Evolutionary conservation across 1,140 invertebrate species (phyloP), one percentile per base, ranked within the genome.

Genomic region (Aricia agestis): DNA sequence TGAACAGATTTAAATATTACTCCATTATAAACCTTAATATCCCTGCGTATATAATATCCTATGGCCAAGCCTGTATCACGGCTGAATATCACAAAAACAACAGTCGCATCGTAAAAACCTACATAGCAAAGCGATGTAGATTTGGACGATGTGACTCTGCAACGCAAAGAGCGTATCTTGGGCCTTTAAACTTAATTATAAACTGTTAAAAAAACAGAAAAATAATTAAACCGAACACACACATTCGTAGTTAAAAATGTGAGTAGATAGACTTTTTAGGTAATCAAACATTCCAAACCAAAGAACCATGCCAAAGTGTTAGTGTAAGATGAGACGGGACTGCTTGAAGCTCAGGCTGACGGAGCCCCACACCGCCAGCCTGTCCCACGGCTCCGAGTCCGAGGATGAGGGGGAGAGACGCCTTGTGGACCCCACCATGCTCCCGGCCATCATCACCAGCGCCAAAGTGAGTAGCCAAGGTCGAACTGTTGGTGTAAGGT

Each of bases 281-380:
- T 52, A 52, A 70, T 31, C 66, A 66, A 80, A 76, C 59, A 63
- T 63, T 63, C 72, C 10, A 81, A 83, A 69, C 80, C 76, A 81
- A 81, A 79, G 75, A 76, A 67, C 18, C 59, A 76, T 73, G 73
- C 77, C 79, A 81, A 81, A 81, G 76, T 75, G 68, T 78, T 74
- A 69, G 68, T 74, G 69, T 74, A 79, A 69, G 57, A 89, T 92
- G 87, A 80, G 85, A 66, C 84, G 90, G 31, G 92, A 93, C 75
- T 87, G 84, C 68, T 77, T 92, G 15, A 89, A 90, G 70, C 79
- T 93, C 71, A 82, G 90, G 63, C 82, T 93, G n/a, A 91, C 85
- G 72, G 91, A 92, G 74, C 90, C 89, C 0, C 87, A 82, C 65
- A 82, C 89, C 0, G 77, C 78, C 6, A 82, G 76, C 13, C 72